These are phyloP conservation scores for Camponotus floridanus DNA, from an alignment of 1,140 invertebrate genomes.

Conservation along the genomic window DNA sequence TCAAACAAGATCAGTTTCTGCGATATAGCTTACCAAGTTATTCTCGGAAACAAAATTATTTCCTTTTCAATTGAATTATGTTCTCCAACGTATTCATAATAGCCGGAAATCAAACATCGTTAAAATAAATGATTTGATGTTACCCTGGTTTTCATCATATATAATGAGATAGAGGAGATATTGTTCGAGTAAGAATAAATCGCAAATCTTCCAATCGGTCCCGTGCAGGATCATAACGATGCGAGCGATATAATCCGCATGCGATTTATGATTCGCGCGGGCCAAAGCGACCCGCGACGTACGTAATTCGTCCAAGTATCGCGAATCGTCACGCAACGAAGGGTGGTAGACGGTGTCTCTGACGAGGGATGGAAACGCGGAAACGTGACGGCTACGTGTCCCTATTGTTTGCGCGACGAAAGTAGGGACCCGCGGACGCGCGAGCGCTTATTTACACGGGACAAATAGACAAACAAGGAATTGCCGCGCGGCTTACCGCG, in stretches of 20 bases:
- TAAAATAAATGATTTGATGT: constrained; percentile 1
- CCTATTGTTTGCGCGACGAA: constrained; percentile 80
- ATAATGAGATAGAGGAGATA: background rate
- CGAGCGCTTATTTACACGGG: constrained; percentile 74
- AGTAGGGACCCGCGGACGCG: constrained; percentile 76
- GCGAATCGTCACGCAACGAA: constrained; percentile 45
- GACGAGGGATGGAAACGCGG: constrained; percentile 40
- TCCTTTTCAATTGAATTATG: no score
- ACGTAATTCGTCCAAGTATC: constrained; percentile 24
- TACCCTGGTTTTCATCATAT: background rate
- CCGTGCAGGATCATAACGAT: background rate
- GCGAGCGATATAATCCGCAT: constrained; percentile 6
- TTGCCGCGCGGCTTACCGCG: constrained; percentile 71
- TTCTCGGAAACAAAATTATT: no score
- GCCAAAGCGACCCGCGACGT: background rate
- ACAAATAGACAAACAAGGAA: constrained; percentile 82
- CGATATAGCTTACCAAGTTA: no score
- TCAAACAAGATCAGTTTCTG: no score
- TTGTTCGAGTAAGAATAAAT: background rate
- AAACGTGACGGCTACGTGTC: constrained; percentile 76
- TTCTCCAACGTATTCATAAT: no score
- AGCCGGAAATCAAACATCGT: no score
- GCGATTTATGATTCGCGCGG: constrained; percentile 42
- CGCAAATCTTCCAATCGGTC: background rate
- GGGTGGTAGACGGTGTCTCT: constrained; percentile 1